These are phyloP conservation scores for Pyralis farinalis DNA, from an alignment of 2,888 invertebrate species.

Conservation along the genomic window DNA sequence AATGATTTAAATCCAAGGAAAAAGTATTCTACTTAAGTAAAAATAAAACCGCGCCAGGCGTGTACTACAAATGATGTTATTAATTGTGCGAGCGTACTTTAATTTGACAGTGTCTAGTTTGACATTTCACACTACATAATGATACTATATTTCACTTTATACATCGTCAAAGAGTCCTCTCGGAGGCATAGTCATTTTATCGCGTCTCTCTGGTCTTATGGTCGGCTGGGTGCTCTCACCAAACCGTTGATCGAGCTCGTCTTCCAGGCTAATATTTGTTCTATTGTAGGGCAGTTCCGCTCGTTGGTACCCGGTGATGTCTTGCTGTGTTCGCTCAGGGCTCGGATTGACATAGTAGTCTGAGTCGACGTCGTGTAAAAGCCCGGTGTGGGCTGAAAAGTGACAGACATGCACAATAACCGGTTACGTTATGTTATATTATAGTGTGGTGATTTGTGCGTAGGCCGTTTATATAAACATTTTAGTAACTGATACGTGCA, in stretches of 20 bases:
- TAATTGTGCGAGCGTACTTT: too few species aligned
- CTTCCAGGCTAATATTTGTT: constrained; percentile 46
- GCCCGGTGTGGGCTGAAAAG: constrained; percentile 86
- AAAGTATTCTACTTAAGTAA: too few species aligned
- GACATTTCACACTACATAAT: too few species aligned
- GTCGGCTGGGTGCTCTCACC: constrained; percentile 82
- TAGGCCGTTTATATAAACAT: constrained; percentile 15
- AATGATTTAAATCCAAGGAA: too few species aligned
- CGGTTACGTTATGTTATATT: constrained; percentile 35
- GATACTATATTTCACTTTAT: constrained; percentile 6
- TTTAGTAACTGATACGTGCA: too few species aligned
- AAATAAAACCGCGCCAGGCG: too few species aligned
- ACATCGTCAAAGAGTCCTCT: constrained; percentile 92
- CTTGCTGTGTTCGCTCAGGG: constrained; percentile 41
- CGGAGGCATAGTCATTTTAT: constrained; percentile 85
- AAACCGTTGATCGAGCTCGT: constrained; percentile 84
- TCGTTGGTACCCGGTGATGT: constrained; percentile 45
- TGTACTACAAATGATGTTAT: too few species aligned
- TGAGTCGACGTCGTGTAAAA: constrained; percentile 88
- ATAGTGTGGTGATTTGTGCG: constrained; percentile 10
- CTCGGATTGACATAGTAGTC: constrained; percentile 84
- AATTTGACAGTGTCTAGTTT: too few species aligned
- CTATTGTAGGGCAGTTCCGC: constrained; percentile 51
- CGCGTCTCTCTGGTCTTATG: constrained; percentile 46
- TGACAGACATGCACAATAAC: constrained; percentile 74